These are phyloP conservation scores for Cybosia mesomella DNA, from an alignment of 2,888 invertebrate genomes.

Conservation along the genomic window DNA sequence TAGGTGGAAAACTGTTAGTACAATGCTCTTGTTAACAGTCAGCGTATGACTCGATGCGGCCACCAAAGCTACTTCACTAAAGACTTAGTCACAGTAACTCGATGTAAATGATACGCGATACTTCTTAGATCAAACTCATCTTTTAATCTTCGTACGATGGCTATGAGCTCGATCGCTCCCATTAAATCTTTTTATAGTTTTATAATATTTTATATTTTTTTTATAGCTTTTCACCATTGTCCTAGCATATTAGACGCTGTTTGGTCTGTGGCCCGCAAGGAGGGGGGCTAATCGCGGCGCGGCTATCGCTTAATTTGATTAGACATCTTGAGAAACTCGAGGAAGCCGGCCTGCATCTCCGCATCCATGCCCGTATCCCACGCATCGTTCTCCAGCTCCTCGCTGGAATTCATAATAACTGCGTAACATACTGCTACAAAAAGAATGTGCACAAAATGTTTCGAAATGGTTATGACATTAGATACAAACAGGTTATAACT, in stretches of 20 bases:
- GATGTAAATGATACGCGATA: conserved; percentile 40
- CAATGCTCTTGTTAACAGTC: conserved; percentile 41
- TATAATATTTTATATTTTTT: conserved; percentile 76
- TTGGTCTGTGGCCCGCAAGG: conserved; percentile 70
- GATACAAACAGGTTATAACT: too few relatives aligned
- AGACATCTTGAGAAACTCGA: conserved; percentile 85
- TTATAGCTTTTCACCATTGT: conserved; percentile 70
- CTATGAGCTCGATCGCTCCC: conserved; percentile 57
- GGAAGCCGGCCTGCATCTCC: conserved; percentile 84
- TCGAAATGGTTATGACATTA: too few relatives aligned
- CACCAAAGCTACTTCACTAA: conserved; percentile 25
- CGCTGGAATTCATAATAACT: conserved; percentile 59
- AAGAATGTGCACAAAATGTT: not conserved
- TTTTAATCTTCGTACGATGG: conserved; percentile 43
- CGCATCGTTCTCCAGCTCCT: conserved; percentile 82
- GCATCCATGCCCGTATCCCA: conserved; percentile 86
- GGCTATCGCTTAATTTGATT: conserved; percentile 86
- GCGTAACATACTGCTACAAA: not conserved
- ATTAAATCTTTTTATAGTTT: conserved; percentile 78
- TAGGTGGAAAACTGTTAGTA: conserved; percentile 49
- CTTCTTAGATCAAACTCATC: conserved; percentile 48
- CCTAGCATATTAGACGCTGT: conserved; percentile 66
- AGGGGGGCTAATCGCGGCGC: conserved; percentile 50
- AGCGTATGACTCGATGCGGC: conserved; percentile 30
- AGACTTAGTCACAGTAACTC: conserved; percentile 27